A percentile compares a stretch with the other conserved stretches of the same genome.
These are phyloP conservation scores for Archivesica marissinica DNA, from an alignment of 1,140 invertebrate genomes.

Conservation along the genomic window DNA sequence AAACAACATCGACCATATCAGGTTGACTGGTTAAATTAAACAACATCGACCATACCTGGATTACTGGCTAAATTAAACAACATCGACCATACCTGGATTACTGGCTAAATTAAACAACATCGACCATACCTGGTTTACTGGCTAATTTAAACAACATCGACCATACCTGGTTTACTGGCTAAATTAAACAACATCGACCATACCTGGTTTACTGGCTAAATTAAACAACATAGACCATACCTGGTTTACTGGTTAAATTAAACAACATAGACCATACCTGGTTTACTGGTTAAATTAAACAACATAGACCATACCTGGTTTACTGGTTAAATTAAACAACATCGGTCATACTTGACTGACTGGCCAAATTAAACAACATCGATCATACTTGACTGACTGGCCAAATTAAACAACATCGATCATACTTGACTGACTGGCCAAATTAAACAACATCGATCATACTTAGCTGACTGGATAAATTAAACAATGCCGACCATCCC, in stretches of 20 bases:
- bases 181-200: background rate
- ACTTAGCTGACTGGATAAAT: conserved; percentile 93
- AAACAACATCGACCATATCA: conserved; percentile 79
- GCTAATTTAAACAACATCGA: too few relatives aligned
- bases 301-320: background rate
- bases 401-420: background rate
- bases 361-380: conserved; percentile 92
- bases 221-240: background rate
- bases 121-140: too few relatives aligned
- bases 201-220: background rate
- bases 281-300: background rate
- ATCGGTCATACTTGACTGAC: conserved; percentile 90
- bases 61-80: background rate
- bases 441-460: background rate
- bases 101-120: background rate
- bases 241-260: background rate
- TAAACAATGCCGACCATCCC: conserved; percentile 82
- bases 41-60: background rate
- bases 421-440: background rate
- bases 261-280: background rate
- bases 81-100: background rate
- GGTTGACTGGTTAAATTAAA: conserved; percentile 93
- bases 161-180: background rate
- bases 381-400: conserved; percentile 87
- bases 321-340: background rate